Conservation (phyloP, 2,888 invertebrate genomes). For the Charanyca ferruginea region DNA sequence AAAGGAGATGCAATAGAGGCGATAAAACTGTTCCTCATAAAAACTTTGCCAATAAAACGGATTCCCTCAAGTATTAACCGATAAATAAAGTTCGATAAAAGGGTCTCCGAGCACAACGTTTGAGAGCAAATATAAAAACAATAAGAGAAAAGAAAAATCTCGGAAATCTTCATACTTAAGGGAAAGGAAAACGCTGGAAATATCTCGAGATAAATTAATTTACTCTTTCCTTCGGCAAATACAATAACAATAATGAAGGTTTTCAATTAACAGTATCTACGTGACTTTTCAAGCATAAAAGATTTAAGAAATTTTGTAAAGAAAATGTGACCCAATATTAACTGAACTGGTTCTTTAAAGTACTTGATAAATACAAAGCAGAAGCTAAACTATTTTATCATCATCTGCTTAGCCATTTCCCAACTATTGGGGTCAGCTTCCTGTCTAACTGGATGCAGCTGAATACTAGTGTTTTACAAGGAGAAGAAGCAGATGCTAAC, state of each 20-base stretch:
- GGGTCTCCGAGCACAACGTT: conserved; percentile 14
- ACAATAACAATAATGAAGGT: conserved; percentile 27
- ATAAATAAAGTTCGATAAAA: conserved; percentile 41
- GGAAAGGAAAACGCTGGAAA: conserved; percentile 29
- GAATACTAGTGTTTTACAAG: no score
- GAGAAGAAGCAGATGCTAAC: no score
- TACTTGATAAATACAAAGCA: no score
- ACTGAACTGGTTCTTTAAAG: conserved; percentile 5
- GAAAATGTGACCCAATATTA: conserved; percentile 8
- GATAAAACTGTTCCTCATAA: conserved; percentile 38
- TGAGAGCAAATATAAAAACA: conserved; percentile 46
- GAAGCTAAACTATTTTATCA: no score
- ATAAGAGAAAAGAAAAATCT: conserved; percentile 17
- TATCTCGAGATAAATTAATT: conserved; percentile 30
- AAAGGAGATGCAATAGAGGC: conserved; percentile 22
- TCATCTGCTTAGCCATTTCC: no score
- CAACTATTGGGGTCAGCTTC: no score
- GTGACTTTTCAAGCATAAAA: conserved; percentile 4
- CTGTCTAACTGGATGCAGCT: no score
- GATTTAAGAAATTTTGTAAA: not conserved
- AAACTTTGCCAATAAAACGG: conserved; percentile 53
- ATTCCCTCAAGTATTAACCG: conserved; percentile 37
- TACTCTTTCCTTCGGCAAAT: conserved; percentile 3
- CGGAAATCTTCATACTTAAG: conserved; percentile 14
- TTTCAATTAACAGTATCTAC: conserved; percentile 23